A percentile compares a stretch with the other conserved stretches of the same genome.
Evolutionary conservation across 2,797 vertebrate species (phyloP).

Genomic region (Chaetodon trifasciatus): DNA sequence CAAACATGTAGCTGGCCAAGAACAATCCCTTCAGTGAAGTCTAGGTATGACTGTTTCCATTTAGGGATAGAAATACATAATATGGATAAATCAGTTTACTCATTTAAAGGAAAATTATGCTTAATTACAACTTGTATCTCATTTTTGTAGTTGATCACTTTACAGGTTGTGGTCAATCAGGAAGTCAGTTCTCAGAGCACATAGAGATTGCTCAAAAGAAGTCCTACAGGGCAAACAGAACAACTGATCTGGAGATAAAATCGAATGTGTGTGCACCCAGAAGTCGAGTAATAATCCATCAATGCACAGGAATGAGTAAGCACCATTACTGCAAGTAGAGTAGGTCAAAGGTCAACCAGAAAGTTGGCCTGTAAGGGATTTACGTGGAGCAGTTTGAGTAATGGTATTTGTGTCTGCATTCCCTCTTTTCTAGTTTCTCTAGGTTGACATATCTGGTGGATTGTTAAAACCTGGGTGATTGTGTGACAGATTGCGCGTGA

Average conservation of each 20-base stretch:
- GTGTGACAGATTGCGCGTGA: not conserved
- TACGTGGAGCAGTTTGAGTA: not conserved
- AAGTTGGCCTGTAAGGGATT: not conserved
- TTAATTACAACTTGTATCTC: not conserved
- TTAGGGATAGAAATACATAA: not conserved
- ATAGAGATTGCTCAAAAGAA: not conserved
- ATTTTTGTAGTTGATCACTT: not conserved
- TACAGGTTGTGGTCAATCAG: not conserved
- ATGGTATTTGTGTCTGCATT: not conserved
- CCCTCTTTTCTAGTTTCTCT: not conserved
- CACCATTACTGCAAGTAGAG: not conserved
- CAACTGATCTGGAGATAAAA: not conserved
- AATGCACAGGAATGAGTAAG: not conserved
- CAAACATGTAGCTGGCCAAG: not conserved
- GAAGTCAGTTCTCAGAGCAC: not conserved
- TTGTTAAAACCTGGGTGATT: not conserved
- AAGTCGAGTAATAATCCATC: not conserved
- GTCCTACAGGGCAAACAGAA: not conserved
- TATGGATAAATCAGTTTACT: not conserved
- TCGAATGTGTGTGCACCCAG: not conserved
- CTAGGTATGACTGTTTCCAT: not conserved
- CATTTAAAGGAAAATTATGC: not conserved
- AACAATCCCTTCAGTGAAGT: not conserved
- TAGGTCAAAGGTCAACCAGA: conserved; percentile 21
- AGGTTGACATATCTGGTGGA: too few relatives aligned